Base-by-base conservation (phyloP, 1,140 invertebrate genomes). In the Idris sp. region DNA sequence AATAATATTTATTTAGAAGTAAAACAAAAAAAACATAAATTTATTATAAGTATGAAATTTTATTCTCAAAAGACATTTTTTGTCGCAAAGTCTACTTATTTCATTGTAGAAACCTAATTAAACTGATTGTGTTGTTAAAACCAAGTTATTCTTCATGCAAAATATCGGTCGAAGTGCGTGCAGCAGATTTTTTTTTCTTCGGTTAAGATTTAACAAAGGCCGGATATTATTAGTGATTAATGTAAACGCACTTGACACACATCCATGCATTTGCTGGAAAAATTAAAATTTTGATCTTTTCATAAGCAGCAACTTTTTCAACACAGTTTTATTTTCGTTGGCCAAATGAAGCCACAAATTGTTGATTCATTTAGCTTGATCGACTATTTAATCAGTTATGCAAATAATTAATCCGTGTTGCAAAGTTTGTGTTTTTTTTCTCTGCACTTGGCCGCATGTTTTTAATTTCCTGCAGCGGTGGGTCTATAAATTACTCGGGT, bases 181-280 rank as follows among this genome's bases (percentile, higher is more conserved):
- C 5, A 9, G 41, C 26, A 46, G 30, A 38, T 54, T 58, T 58
- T n/a, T n/a, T n/a, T 46, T 58, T 44, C 33, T 36, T 35, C 11
- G 9, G 11, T 14, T 11, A 36, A 40, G 36, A 49, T 62, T 62
- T 62, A 62, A 62, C 58, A 62, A 62, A 41, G 58, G 58, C 58
- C 58, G 58, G 58, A 62, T 62, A 62, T 62, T 62, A 62, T 62
- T 62, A 62, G 35, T 51, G 58, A 41, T 62, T 62, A 49, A 62
- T 62, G 46, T 41, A 62, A 62, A 51, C 58, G 58, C 46, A 62
- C 58, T 62, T 62, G 58, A 62, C 58, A 62, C 36, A 62, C 44
- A 51, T 62, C 46, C 58, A 51, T 51, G 44, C 11, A 62, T 62
- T 62, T 51, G 43, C 19, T 4, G 33, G 26, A 62, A 62, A 62